Evolutionary conservation across 2,888 invertebrate species (phyloP).

Genomic region (Buathra laborator): DNA sequence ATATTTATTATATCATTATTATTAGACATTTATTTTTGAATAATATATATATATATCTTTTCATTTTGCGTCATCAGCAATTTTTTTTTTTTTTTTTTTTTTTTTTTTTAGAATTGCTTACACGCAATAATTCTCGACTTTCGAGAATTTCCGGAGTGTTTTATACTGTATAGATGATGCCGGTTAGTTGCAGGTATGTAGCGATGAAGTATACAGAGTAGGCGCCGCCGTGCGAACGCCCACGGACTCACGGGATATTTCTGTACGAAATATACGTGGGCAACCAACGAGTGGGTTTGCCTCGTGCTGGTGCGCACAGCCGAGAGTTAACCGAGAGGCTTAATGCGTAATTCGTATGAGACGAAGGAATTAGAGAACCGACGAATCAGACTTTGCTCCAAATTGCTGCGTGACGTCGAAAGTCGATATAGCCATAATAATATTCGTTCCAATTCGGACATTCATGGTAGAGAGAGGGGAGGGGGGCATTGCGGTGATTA

Average conservation of each 20-base stretch:
- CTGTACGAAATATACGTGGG: conserved; percentile 65
- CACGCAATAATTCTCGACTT: conserved; percentile 31
- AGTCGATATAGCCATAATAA: background rate
- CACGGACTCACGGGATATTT: conserved; percentile 71
- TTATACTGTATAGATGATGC: background rate
- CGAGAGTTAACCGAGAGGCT: conserved; percentile 37
- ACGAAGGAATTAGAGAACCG: conserved; percentile 33
- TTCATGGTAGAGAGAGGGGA: background rate
- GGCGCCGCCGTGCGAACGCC: conserved; percentile 82
- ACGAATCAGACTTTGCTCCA: background rate
- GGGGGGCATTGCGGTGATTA: conserved; percentile 12
- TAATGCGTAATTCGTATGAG: conserved; percentile 22
- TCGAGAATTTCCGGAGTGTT: conserved; percentile 23
- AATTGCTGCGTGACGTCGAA: conserved; percentile 6
- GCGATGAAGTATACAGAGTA: conserved; percentile 67
- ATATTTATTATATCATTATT: no score
- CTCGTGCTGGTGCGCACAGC: conserved; percentile 48
- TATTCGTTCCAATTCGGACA: background rate
- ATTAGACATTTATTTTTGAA: no score
- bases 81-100: background rate
- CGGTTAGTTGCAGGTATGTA: conserved; percentile 73
- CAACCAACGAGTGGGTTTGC: conserved; percentile 56
- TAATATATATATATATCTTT: background rate
- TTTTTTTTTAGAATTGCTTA: background rate
- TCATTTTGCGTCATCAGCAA: background rate